Evolutionary conservation across 2,797 vertebrate species (phyloP).

Genomic region (Lutjanus argentimaculatus): DNA sequence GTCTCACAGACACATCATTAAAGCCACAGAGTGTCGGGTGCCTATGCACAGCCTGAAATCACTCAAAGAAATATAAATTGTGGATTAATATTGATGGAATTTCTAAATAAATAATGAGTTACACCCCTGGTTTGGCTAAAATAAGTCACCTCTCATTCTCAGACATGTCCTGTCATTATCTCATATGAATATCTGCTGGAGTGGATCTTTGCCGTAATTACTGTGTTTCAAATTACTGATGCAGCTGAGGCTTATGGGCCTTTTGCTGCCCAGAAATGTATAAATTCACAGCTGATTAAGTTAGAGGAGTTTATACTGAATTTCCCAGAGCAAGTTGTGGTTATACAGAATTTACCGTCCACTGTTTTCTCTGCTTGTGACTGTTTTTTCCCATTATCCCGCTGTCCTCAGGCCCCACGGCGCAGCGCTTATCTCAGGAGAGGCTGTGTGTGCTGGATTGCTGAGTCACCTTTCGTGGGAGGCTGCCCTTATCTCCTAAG

Average conservation of each 20-base stretch:
- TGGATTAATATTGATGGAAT: slow-evolving; percentile 84
- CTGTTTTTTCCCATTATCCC: slow-evolving; percentile 74
- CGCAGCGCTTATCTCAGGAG: slow-evolving; percentile 82
- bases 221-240: slow-evolving; percentile 15
- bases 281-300: not conserved
- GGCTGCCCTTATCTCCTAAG: slow-evolving; percentile 85
- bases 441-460: slow-evolving; percentile 76
- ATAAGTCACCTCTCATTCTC: slow-evolving; percentile 69
- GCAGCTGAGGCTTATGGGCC: not conserved
- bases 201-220: slow-evolving; percentile 51
- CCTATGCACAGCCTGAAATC: slow-evolving; percentile 50
- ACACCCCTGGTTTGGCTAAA: slow-evolving; percentile 64
- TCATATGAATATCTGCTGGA: slow-evolving; percentile 59
- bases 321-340: slow-evolving; percentile 1
- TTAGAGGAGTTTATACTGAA: not conserved
- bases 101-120: slow-evolving; percentile 83
- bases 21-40: slow-evolving; percentile 43
- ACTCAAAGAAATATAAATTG: slow-evolving; percentile 72
- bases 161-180: slow-evolving; percentile 63
- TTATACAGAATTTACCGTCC: not conserved
- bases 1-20: slow-evolving; percentile 25
- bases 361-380: slow-evolving; percentile 31
- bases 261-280: not conserved
- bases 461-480: slow-evolving; percentile 87
- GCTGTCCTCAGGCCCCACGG: slow-evolving; percentile 61